Percentiles rank a stretch among this genome's conserved stretches.
Evolutionary conservation across 2,888 invertebrate genomes (phyloP).

Genomic region (Tetramorium bicarinatum): DNA sequence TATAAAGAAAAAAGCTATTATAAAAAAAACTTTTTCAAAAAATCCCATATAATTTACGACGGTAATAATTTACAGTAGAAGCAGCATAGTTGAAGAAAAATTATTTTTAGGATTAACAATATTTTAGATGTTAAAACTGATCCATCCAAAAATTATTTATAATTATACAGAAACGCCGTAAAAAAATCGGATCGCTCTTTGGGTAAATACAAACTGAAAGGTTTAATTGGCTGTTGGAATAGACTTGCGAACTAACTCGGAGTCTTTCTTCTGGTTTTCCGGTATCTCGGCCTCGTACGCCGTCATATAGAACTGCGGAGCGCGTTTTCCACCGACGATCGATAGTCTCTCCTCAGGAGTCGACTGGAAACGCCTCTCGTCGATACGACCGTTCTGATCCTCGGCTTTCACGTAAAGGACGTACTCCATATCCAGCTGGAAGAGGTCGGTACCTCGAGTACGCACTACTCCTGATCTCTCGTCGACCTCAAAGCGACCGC

Average conservation of each 20-base stretch:
- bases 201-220: not conserved
- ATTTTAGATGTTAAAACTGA: not conserved
- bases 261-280: slow-evolving; percentile 98
- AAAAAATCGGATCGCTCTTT: not conserved
- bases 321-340: slow-evolving; percentile 98
- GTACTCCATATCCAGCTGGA: slow-evolving; percentile 98
- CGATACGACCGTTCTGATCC: slow-evolving; percentile 97
- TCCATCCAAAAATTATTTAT: not conserved
- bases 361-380: slow-evolving; percentile 95
- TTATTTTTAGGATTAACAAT: not conserved
- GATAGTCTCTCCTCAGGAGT: slow-evolving; percentile 96
- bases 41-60: not conserved
- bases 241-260: slow-evolving; percentile 92
- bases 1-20: not conserved
- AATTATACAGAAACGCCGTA: not conserved
- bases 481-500: slow-evolving; percentile 93
- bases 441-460: slow-evolving; percentile 96
- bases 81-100: not conserved
- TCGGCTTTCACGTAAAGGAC: slow-evolving; percentile 98
- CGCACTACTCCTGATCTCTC: slow-evolving; percentile 97
- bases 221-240: not conserved
- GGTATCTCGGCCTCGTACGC: slow-evolving; percentile 98
- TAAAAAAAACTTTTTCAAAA: not conserved
- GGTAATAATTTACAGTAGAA: not conserved
- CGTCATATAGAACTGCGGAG: slow-evolving; percentile 98